Base-by-base conservation (phyloP, 2,797 vertebrate genomes). In the Galago senegalensis region DNA sequence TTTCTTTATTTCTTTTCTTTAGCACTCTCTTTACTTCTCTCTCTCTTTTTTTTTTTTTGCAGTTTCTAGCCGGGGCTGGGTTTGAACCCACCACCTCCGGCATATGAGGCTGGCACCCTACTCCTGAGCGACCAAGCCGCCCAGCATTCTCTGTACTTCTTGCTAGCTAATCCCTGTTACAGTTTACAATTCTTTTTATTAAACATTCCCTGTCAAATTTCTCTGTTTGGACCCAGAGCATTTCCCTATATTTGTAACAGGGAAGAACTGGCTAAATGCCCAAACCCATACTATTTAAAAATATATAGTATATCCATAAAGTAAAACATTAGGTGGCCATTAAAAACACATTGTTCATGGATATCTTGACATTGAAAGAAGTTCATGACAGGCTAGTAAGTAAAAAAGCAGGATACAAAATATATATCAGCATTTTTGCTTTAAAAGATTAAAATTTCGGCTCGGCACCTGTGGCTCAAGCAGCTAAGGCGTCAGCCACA, bases 321-420 rank as follows among this genome's bases (percentile, higher is more conserved):
- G 20, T 40, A 69, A 84, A 97, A 89, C 27, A 69, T n/a, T 27
- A 43, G 21, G 43, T 5, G n/a, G 72, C 31, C 34, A 70, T 23
- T 79, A 79, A 89, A 88, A 87, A 49, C 23, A 75, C 29, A 70
- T 4, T 7, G 2, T 25, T 61, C 11, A 12, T 40, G 0, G 53
- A 76, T 58, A 84, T 80, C 70, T 40, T 87, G 23, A 81, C 80
- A 56, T 37, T 56, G 60, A 93, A 86, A 87, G 14, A 93, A 70
- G 14, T 84, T 63, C 46, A 76, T 29, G 27, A 53, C 56, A 93
- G 12, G 6, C 18, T 89, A 87, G 60, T 80, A 75, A 77, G 49
- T 63, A 27, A 49, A 63, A 91, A 84, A 72, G 25, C 10, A 79
- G 23, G 23, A 95, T 63, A 93, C 11, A 95, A 89, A 95, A 82